Evolutionary conservation across 2,888 invertebrate species (phyloP), one percentile per base, ranked within the genome.

Genomic region (Cryptophagus acutangulus): DNA sequence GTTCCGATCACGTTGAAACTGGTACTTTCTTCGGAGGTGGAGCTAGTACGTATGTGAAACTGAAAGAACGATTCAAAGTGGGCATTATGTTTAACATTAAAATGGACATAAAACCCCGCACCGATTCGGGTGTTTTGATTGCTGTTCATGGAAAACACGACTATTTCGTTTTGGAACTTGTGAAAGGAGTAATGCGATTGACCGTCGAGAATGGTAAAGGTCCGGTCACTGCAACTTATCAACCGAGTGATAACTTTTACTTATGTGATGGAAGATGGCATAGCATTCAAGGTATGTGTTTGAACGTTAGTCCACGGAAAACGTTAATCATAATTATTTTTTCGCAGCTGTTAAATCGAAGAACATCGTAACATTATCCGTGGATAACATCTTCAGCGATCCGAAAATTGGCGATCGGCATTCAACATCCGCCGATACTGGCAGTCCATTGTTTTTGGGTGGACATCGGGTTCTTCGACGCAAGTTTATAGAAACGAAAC

Each of bases 261-360:
- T 77, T 95, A 45, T 99, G 97, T 63, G 93, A 99, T 68, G 96
- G 97, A 33, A 76, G 87, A 39, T 99, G 96, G 96, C 95, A 97
- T 63, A 82, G 77, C 41, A 87, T 94, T 57, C 77, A 79, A 69
- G 82, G 85, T 84, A 65, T 66, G 41, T 26, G 25, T 25, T 10
- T 34, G 9, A 34, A 6, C 9, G 20, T 33, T 18, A 20, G 9
- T 6, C 20, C 9, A 6, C 20, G 20, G 9, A 20, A 6, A 9
- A 20, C 5, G 9, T 6, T 20, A 20, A 20, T 20, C 20, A 20
- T 5, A 20, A 10, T 29, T 30, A 28, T 38, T 25, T 58, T 69
- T n/a, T n/a, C n/a, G 54, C 76, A 81, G 92, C 84, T 36, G 78
- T 85, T 17, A 96, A 95, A 68, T 84, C 86, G n/a, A 87, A 87